phyloP scores from a whole-genome alignment of 2,888 invertebrate species.

The Leucoma salicis region DNA sequence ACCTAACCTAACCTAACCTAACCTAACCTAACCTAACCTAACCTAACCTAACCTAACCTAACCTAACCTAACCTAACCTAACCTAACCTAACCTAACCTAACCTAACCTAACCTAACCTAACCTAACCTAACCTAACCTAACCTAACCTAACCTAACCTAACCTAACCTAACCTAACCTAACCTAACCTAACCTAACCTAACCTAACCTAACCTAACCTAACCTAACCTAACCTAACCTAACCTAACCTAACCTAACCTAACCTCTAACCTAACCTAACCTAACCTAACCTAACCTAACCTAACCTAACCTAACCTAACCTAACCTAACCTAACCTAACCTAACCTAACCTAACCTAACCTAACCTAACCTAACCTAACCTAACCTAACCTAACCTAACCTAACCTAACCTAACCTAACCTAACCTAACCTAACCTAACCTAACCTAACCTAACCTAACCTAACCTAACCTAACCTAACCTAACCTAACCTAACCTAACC shows the following conservation, averaged over 20 bases:
- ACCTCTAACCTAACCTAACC: constrained; percentile 9
- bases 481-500: constrained; percentile 8
- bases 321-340: constrained; percentile 11
- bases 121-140: constrained; percentile 15
- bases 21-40: constrained; percentile 27
- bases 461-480: constrained; percentile 10
- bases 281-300: constrained; percentile 11
- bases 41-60: constrained; percentile 31
- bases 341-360: constrained; percentile 12
- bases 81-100: constrained; percentile 6
- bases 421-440: constrained; percentile 29
- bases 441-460: constrained; percentile 9
- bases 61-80: constrained; percentile 11
- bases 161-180: constrained; percentile 33
- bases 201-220: constrained; percentile 22
- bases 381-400: constrained; percentile 14
- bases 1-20: constrained; percentile 31
- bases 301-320: constrained; percentile 8
- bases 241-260: constrained; percentile 21
- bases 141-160: constrained; percentile 19
- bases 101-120: constrained; percentile 6
- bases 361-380: constrained; percentile 10
- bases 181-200: constrained; percentile 30
- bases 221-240: constrained; percentile 27
- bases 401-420: constrained; percentile 30